Percentiles rank a stretch among this genome's conserved stretches.
These are phyloP conservation scores for Calyptomena viridis DNA, from an alignment of 2,113 vertebrate genomes.

Conservation along the genomic window DNA sequence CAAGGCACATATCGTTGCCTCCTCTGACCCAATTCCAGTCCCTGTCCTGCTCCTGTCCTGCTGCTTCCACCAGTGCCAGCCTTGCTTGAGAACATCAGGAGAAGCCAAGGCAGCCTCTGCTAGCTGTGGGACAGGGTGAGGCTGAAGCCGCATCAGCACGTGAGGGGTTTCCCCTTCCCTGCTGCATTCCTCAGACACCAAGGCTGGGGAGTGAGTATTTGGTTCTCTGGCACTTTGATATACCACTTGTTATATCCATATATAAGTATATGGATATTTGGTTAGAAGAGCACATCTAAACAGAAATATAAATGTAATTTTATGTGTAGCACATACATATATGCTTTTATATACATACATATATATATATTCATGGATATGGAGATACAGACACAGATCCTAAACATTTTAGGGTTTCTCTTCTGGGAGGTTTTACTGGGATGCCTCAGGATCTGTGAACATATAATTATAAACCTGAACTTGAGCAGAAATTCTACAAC, in stretches of 20 bases:
- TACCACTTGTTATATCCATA: neutral
- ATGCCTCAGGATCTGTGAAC: neutral
- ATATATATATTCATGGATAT: neutral
- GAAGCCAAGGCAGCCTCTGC: neutral
- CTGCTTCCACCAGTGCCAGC: neutral
- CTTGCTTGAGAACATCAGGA: fast-evolving
- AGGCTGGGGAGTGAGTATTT: neutral
- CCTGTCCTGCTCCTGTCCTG: neutral
- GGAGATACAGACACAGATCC: neutral
- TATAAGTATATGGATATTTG: too few species aligned
- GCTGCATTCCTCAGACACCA: neutral
- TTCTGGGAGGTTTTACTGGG: neutral
- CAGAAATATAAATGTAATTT: neutral
- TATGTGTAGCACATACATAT: neutral
- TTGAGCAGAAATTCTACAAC: neutral
- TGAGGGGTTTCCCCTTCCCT: neutral
- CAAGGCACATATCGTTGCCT: neutral
- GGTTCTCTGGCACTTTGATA: neutral
- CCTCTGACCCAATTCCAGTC: fast-evolving
- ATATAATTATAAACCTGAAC: neutral
- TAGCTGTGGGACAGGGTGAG: neutral
- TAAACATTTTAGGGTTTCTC: neutral
- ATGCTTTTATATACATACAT: neutral
- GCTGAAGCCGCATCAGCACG: neutral
- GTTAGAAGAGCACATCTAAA: neutral